Evolutionary conservation across 2,797 vertebrate species (phyloP).

Genomic region (Sylvia borin): DNA sequence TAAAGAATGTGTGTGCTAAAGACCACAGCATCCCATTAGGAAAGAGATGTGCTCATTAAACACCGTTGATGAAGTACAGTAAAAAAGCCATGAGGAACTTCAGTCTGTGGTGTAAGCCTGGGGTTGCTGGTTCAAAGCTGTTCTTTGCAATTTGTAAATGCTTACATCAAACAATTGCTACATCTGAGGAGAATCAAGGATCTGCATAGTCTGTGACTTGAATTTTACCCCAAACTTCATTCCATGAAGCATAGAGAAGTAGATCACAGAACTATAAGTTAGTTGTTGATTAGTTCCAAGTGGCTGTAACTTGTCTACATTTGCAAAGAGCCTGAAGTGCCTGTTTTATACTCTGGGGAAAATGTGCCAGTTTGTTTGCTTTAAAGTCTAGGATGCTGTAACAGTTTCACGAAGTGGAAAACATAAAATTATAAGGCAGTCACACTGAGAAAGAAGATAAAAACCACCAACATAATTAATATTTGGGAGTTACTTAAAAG

Average conservation of each 20-base stretch:
- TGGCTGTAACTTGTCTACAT: background rate
- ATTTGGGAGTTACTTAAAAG: background rate
- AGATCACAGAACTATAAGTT: background rate
- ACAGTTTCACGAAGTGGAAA: background rate
- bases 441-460: background rate
- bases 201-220: background rate
- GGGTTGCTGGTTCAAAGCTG: background rate
- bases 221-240: background rate
- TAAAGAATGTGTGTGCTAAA: background rate
- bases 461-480: background rate
- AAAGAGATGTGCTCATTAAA: background rate
- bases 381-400: background rate
- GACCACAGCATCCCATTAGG: background rate
- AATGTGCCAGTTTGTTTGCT: background rate
- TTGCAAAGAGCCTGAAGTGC: background rate
- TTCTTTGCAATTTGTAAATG: background rate
- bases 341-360: background rate
- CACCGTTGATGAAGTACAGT: background rate
- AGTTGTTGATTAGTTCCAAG: background rate
- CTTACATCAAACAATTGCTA: background rate
- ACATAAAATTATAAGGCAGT: background rate
- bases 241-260: background rate
- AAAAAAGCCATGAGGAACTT: background rate
- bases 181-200: background rate
- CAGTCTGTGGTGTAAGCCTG: background rate